Base-by-base conservation (phyloP, 1,140 invertebrate genomes). In the Zaprionus tsacasi region DNA sequence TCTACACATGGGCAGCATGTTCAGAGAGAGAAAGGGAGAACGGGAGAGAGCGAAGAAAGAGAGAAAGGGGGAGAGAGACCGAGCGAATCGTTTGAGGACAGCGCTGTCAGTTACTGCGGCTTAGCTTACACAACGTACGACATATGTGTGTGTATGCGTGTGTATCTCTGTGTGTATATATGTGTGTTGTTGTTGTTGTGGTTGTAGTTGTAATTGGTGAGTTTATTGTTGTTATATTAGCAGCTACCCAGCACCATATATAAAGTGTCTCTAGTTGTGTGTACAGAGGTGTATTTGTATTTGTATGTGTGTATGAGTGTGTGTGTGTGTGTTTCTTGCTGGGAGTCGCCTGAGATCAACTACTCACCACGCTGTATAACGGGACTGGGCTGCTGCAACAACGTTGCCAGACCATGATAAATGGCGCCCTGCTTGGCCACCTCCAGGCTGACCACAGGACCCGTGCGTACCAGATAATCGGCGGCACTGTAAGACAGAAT, bases 371-470 rank as follows among this genome's bases (percentile, higher is more conserved):
- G 95, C 85, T 95, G 94, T 94, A 97, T 95, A 82, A 97, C 94
- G 82, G 98, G 95, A 93, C 96, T 97, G 8, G 97, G 97, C 92
- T 99, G 98, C 75, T 97, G 97, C 10, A 99, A 94, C 63, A 99
- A 94, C 40, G 97, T 98, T 6, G 98, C 98, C 45, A 99, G 93
- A 50, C 99, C 99, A 93, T 99, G 98, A 92, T 98, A 98, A 82
- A 99, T 97, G 25, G 99, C 99, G 21, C 92, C 99, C 93, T 99
- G 98, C 93, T 99, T 99, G 6, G 98, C 98, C 43, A 99, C 98
- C 93, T 99, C 98, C 48, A 99, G 93, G 3, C 96, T 97, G 6
- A 99, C 98, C 1, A 98, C 95, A 7, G 97, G 96, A 12, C 98
- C 98, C 15, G 98, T 99, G 63, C 97, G 94, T 36, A 98, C 98